phyloP scores from a whole-genome alignment of 2,113 vertebrate species.

The Hoplias malabaricus region DNA sequence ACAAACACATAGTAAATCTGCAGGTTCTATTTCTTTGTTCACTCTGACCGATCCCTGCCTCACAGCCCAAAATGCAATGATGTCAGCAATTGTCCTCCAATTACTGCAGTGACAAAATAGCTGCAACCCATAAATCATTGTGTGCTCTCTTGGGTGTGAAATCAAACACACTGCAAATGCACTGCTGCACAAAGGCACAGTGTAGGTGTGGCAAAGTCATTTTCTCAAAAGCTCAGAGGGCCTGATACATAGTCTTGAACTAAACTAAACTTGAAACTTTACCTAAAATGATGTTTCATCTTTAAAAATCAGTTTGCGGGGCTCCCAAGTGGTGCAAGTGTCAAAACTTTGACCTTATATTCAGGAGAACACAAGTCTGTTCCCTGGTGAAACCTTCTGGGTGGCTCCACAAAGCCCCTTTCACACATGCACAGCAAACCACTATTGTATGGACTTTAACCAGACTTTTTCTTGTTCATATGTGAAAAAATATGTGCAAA shows the following conservation, averaged over 20 bases:
- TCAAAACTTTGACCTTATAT: too few species aligned
- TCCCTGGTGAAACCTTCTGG: too few species aligned
- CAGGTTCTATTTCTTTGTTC: neutral
- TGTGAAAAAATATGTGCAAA: too few species aligned
- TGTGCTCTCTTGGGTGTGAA: neutral
- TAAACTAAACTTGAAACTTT: neutral
- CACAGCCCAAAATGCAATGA: neutral
- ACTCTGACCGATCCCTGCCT: neutral
- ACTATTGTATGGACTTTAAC: too few species aligned
- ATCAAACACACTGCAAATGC: neutral
- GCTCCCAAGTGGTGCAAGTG: too few species aligned
- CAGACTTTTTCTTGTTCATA: too few species aligned
- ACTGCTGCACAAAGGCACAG: neutral
- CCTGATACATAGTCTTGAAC: neutral
- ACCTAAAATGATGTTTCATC: neutral
- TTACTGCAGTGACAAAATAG: neutral
- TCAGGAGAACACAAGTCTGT: too few species aligned
- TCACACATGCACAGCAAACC: too few species aligned
- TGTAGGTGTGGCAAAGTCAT: neutral
- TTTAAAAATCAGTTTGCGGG: neutral
- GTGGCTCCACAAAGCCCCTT: too few species aligned
- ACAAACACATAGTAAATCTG: neutral
- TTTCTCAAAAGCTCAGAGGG: neutral
- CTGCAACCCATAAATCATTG: neutral
- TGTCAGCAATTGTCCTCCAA: neutral